These are phyloP conservation scores for Rhamnusium bicolor DNA, from an alignment of 2,888 invertebrate genomes.

Conservation along the genomic window DNA sequence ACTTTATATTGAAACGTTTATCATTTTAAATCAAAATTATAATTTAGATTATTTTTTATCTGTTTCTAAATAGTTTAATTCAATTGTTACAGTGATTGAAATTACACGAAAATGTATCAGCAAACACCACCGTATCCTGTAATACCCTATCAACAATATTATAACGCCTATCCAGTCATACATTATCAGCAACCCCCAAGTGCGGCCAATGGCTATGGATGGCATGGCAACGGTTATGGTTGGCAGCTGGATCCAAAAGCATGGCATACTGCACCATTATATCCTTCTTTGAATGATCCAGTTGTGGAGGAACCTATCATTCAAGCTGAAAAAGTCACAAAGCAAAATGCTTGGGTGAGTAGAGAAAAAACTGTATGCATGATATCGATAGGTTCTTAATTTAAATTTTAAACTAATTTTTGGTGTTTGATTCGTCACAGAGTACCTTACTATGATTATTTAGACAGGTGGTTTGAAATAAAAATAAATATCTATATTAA, in stretches of 20 bases:
- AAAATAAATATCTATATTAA: too few relatives aligned
- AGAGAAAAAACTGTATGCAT: background rate
- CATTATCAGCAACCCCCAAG: conserved; percentile 67
- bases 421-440: background rate
- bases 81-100: background rate
- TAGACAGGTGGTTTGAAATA: too few relatives aligned
- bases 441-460: too few relatives aligned
- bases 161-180: conserved; percentile 67
- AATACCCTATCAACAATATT: conserved; percentile 66
- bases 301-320: conserved; percentile 65
- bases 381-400: background rate
- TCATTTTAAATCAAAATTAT: too few relatives aligned
- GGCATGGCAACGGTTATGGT: conserved; percentile 70
- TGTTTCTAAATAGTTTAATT: too few relatives aligned
- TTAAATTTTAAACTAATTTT: background rate
- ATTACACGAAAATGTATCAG: conserved; percentile 45
- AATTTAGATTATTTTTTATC: background rate
- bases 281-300: conserved; percentile 55
- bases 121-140: conserved; percentile 44
- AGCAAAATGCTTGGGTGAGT: conserved; percentile 67
- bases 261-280: conserved; percentile 63
- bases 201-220: conserved; percentile 69
- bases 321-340: conserved; percentile 65
- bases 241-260: conserved; percentile 69
- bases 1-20: too few relatives aligned